Conservation (phyloP, 2,888 invertebrate species). For the Drosophila yooni region DNA sequence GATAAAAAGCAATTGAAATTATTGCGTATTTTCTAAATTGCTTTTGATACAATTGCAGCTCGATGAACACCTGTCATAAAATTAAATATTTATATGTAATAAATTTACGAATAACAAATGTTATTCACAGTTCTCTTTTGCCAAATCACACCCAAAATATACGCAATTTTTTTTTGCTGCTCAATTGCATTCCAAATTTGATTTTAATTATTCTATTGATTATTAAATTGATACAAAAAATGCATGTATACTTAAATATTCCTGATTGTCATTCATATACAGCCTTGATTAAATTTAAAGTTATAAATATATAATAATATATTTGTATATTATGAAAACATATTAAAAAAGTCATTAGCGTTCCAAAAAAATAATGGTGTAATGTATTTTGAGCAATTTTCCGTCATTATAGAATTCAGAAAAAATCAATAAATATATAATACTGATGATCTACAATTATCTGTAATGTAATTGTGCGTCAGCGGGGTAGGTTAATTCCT, state of each 20-base stretch:
- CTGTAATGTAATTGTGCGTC: background rate
- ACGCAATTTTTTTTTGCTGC: background rate
- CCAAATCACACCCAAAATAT: background rate
- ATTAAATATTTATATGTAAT: slow-evolving; percentile 5
- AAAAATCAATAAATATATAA: background rate
- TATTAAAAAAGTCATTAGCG: background rate
- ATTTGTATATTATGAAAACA: background rate
- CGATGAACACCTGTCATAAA: background rate
- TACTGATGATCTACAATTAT: background rate
- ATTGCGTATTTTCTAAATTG: slow-evolving; percentile 31
- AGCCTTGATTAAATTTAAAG: background rate
- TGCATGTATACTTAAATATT: background rate
- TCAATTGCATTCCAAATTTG: background rate
- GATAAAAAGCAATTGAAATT: slow-evolving; percentile 37
- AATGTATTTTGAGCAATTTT: background rate
- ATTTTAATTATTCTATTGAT: background rate
- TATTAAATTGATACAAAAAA: background rate
- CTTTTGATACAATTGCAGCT: slow-evolving; percentile 5
- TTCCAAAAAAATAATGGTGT: too few species aligned
- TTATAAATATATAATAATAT: background rate
- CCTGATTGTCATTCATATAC: background rate
- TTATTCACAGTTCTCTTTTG: background rate
- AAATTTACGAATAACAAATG: background rate
- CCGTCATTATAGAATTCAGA: background rate
- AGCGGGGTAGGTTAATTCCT: background rate